phyloP scores from a whole-genome alignment of 2,888 invertebrate species.

The Sminthurides aquaticus region DNA sequence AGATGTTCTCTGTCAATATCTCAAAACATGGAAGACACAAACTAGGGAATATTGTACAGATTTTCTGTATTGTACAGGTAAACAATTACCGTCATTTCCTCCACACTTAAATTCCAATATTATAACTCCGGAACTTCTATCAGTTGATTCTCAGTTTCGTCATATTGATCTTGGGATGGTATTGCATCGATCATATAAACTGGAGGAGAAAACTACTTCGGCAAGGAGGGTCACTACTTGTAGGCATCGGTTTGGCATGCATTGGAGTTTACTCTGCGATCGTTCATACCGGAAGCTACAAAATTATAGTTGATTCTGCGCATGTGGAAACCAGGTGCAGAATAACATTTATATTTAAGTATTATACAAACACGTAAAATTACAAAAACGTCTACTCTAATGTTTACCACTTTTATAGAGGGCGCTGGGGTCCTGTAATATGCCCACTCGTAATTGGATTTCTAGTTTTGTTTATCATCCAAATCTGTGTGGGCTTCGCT shows the following conservation, averaged over 20 bases:
- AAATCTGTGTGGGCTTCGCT: no score
- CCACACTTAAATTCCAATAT: neutral
- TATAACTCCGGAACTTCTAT: no score
- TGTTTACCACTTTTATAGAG: no score
- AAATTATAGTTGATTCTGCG: neutral
- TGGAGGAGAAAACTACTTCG: neutral
- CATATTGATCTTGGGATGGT: neutral
- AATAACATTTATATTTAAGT: no score
- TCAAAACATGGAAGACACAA: neutral
- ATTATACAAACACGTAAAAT: no score
- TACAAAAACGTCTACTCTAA: no score
- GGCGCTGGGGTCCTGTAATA: neutral
- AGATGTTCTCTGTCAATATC: neutral
- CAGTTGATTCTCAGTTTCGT: neutral
- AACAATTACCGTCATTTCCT: neutral
- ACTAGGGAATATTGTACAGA: slow-evolving; percentile 3
- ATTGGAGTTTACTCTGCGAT: neutral
- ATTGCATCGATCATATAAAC: neutral
- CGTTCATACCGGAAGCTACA: neutral
- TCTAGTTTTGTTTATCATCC: neutral
- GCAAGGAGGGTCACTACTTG: neutral
- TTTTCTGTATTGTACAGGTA: slow-evolving; percentile 6
- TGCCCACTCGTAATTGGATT: neutral
- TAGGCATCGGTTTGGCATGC: neutral
- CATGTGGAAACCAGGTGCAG: neutral